Evolutionary conservation across 1,140 invertebrate species (phyloP).

Genomic region (Rhyacophila brunnea): DNA sequence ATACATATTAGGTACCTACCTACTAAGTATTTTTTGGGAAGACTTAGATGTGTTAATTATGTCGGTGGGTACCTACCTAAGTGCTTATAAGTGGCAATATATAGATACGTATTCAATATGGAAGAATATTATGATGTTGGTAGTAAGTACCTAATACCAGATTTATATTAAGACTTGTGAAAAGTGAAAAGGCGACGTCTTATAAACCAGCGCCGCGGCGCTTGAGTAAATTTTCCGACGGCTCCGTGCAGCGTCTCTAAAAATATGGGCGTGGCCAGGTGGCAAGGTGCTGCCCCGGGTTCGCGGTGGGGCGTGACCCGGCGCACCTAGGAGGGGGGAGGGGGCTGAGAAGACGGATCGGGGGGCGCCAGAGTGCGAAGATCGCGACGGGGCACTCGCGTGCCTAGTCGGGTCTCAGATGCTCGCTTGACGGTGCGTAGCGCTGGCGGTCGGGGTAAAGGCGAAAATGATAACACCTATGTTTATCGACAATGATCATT

Average conservation of each 20-base stretch:
- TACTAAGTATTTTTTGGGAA: too few relatives aligned
- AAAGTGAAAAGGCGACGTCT: background rate
- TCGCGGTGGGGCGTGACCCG: conserved; percentile 22
- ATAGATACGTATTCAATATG: too few relatives aligned
- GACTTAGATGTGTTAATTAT: too few relatives aligned
- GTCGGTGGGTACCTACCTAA: too few relatives aligned
- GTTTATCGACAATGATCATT: too few relatives aligned
- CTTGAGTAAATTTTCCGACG: background rate
- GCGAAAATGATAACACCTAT: too few relatives aligned
- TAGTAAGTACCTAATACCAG: too few relatives aligned
- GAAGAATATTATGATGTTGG: too few relatives aligned
- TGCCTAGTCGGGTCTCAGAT: background rate
- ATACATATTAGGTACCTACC: too few relatives aligned
- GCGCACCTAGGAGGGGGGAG: conserved; percentile 43
- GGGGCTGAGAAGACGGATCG: conserved; percentile 32
- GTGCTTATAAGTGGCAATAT: too few relatives aligned
- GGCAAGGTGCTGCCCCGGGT: conserved; percentile 23
- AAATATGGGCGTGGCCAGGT: conserved; percentile 32
- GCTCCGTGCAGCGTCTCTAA: conserved; percentile 14
- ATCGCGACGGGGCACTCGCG: background rate
- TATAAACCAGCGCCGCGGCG: background rate
- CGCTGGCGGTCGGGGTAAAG: background rate
- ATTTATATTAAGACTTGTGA: too few relatives aligned
- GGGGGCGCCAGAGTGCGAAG: conserved; percentile 2
- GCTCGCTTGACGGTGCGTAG: conserved; percentile 6